phyloP scores from a whole-genome alignment of 1,140 invertebrate genomes.

The Pinna nobilis region DNA sequence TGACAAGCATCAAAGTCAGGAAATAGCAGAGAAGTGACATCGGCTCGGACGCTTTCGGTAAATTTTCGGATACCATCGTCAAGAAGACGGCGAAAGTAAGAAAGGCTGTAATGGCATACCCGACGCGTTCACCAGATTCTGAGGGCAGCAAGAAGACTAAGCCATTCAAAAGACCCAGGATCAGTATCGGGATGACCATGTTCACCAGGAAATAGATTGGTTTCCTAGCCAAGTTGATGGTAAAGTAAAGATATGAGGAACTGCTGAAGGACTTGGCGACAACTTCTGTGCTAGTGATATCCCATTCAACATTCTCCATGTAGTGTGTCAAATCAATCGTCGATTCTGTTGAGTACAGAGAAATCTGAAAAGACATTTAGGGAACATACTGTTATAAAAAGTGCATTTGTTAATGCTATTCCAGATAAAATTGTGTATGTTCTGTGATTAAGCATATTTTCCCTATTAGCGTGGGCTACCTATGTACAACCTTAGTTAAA shows the following conservation, averaged over 20 bases:
- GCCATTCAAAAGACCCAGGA: conserved; percentile 77
- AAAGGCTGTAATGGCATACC: conserved; percentile 78
- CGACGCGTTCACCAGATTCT: conserved; percentile 78
- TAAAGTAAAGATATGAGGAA: conserved; percentile 26
- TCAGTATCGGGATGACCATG: conserved; percentile 78
- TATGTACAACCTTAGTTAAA: too few relatives aligned
- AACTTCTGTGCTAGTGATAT: not conserved
- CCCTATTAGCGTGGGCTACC: too few relatives aligned
- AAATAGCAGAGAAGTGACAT: conserved; percentile 72
- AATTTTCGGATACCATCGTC: conserved; percentile 78
- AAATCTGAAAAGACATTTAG: not conserved
- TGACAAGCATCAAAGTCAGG: conserved; percentile 22
- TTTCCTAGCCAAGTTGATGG: conserved; percentile 51
- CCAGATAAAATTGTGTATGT: too few relatives aligned
- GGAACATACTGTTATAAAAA: not conserved
- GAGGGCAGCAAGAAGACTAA: conserved; percentile 79
- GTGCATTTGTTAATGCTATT: not conserved
- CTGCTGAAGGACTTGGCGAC: not conserved
- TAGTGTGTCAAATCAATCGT: conserved; percentile 7
- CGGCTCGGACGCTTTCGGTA: conserved; percentile 78
- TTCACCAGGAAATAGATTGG: conserved; percentile 76
- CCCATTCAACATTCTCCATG: conserved; percentile 25
- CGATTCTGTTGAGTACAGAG: not conserved
- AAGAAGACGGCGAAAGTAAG: conserved; percentile 79
- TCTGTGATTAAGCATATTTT: too few relatives aligned